Conservation (phyloP, 2,888 invertebrate species). For the Harpalus rubripes region DNA sequence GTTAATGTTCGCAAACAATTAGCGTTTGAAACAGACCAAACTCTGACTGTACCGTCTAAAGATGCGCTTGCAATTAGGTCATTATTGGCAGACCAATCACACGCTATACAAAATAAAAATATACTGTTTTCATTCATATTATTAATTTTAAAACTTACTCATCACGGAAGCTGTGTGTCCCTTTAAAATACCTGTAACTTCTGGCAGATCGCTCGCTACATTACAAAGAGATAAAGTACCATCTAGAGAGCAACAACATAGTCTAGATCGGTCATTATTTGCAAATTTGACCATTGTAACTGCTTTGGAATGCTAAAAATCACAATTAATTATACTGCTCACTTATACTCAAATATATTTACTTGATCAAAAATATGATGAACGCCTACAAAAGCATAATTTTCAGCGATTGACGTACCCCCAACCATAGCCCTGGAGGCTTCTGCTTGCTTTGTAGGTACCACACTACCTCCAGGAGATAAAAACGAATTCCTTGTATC, state of each 20-base stretch:
- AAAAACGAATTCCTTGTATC: conserved; percentile 39
- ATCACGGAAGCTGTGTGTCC: conserved; percentile 89
- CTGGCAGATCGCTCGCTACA: conserved; percentile 85
- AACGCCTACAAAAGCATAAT: conserved; percentile 92
- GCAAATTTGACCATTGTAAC: conserved; percentile 91
- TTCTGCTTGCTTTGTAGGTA: conserved; percentile 81
- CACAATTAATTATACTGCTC: background rate
- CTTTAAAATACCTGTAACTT: conserved; percentile 84
- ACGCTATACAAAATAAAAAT: conserved; percentile 77
- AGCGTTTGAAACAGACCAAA: conserved; percentile 83
- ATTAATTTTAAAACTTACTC: conserved; percentile 76
- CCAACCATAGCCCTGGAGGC: conserved; percentile 82
- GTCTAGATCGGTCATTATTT: conserved; percentile 88
- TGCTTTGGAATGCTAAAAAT: conserved; percentile 81
- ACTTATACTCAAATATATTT: conserved; percentile 67
- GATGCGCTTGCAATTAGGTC: conserved; percentile 90
- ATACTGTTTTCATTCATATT: too few species aligned
- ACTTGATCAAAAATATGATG: conserved; percentile 94
- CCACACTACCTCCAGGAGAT: conserved; percentile 69
- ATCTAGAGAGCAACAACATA: conserved; percentile 90
- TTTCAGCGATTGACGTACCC: conserved; percentile 85
- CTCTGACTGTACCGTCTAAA: conserved; percentile 85
- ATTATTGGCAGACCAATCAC: conserved; percentile 93
- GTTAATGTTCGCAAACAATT: conserved; percentile 82
- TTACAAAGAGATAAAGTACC: conserved; percentile 90